Conservation (phyloP, 2,888 invertebrate genomes). For the Margaritifera margaritifera region DNA sequence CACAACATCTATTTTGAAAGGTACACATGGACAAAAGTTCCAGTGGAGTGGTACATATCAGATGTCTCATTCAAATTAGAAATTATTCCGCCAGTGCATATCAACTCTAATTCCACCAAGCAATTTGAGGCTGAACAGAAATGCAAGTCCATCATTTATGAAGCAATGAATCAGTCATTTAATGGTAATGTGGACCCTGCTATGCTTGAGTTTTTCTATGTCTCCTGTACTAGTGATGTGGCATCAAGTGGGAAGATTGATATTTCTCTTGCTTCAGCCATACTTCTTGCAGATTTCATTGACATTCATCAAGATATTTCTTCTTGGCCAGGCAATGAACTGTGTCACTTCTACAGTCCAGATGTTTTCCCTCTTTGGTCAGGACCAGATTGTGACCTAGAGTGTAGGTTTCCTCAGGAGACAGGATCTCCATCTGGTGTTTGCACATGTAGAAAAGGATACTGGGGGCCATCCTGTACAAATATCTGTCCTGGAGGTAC, state of each 20-base stretch:
- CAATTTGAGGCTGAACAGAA: constrained; percentile 15
- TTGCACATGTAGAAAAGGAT: constrained; percentile 47
- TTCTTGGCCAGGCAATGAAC: constrained; percentile 32
- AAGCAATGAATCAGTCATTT: constrained; percentile 1
- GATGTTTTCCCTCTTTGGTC: constrained; percentile 22
- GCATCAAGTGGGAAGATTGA: constrained; percentile 24
- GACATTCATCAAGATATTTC: not conserved
- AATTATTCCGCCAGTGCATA: constrained; percentile 13
- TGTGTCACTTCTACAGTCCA: constrained; percentile 22
- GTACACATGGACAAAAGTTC: constrained; percentile 12
- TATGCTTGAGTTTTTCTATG: constrained; percentile 28
- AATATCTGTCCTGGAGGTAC: constrained; percentile 46
- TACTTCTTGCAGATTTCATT: constrained; percentile 32
- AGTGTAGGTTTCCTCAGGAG: constrained; percentile 11
- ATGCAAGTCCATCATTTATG: constrained; percentile 20
- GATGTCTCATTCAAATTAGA: constrained; percentile 10
- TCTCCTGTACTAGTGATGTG: constrained; percentile 42
- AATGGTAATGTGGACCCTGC: constrained; percentile 7
- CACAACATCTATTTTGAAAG: constrained; percentile 24
- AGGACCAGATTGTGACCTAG: constrained; percentile 23
- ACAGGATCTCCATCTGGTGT: not conserved
- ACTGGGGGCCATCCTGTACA: constrained; percentile 43
- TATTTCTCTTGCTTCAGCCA: constrained; percentile 12
- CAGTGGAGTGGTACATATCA: constrained; percentile 29
- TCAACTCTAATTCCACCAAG: constrained; percentile 10